phyloP scores from a whole-genome alignment of 2,113 vertebrate genomes.

The Manacus vitellinus region DNA sequence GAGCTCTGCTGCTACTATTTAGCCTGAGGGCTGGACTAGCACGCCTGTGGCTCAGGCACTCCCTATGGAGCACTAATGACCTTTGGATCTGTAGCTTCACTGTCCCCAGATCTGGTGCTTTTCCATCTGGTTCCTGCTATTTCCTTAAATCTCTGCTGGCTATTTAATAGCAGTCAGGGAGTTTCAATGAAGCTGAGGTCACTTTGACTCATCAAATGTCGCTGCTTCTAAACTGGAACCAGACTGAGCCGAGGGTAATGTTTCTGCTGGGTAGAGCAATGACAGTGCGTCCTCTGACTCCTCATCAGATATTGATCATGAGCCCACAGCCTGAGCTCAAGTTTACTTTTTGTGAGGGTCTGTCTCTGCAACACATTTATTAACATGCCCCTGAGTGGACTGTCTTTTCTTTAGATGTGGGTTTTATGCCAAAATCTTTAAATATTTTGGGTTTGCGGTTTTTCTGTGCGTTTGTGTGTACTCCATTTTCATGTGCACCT shows the following conservation, averaged over 20 bases:
- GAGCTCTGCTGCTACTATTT: not conserved
- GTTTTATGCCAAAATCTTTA: not conserved
- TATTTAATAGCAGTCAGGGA: not conserved
- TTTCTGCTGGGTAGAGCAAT: not conserved
- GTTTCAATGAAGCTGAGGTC: slow-evolving; percentile 27
- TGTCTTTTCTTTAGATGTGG: not conserved
- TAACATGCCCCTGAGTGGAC: not conserved
- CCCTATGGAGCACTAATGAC: not conserved
- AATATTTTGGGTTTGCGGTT: not conserved
- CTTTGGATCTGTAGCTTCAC: slow-evolving; percentile 13
- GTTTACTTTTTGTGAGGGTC: not conserved
- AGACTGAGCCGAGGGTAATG: not conserved
- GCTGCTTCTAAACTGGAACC: slow-evolving; percentile 38
- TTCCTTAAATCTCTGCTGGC: slow-evolving; percentile 20
- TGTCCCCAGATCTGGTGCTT: slow-evolving; percentile 16
- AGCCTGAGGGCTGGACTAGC: not conserved
- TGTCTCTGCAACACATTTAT: not conserved
- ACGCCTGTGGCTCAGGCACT: not conserved
- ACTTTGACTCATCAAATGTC: slow-evolving; percentile 17
- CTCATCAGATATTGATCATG: not conserved
- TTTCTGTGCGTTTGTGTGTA: not conserved
- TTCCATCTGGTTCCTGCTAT: slow-evolving; percentile 43
- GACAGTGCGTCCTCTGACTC: not conserved
- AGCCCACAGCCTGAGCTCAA: not conserved
- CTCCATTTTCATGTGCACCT: not conserved